These are phyloP conservation scores for Rousettus madagascariensis DNA, from an alignment of 2,797 vertebrate species.

Conservation along the genomic window DNA sequence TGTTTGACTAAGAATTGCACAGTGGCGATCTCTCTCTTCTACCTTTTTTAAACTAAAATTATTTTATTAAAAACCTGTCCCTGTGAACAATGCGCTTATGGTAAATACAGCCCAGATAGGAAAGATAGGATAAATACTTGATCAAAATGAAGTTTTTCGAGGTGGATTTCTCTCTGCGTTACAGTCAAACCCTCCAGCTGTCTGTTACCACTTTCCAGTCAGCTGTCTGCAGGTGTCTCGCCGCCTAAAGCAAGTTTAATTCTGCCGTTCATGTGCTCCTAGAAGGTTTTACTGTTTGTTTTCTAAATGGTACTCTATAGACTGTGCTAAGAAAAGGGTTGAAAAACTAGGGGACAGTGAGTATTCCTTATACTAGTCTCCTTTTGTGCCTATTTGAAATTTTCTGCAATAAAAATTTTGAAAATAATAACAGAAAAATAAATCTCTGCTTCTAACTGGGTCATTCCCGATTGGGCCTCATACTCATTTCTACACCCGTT, in stretches of 20 bases:
- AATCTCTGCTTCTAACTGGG: neutral
- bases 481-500: neutral
- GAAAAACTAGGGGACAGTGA: neutral
- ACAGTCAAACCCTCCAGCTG: neutral
- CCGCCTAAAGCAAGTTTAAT: neutral
- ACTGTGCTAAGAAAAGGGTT: neutral
- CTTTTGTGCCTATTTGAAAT: constrained; percentile 7
- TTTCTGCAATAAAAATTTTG: neutral
- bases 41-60: constrained; percentile 13
- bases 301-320: neutral
- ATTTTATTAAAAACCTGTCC: constrained; percentile 49
- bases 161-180: constrained; percentile 9
- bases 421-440: constrained; percentile 26
- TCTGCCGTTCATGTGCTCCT: neutral
- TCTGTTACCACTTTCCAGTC: neutral
- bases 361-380: neutral
- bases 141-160: constrained; percentile 7
- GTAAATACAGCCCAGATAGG: constrained; percentile 4
- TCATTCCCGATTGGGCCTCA: neutral
- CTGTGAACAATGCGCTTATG: neutral
- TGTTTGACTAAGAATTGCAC: neutral
- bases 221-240: neutral
- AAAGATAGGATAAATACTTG: neutral
- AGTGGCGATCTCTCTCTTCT: neutral
- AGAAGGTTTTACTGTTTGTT: neutral